Conservation (phyloP, 2,113 vertebrate species). For the Epinephelus fuscoguttatus region DNA sequence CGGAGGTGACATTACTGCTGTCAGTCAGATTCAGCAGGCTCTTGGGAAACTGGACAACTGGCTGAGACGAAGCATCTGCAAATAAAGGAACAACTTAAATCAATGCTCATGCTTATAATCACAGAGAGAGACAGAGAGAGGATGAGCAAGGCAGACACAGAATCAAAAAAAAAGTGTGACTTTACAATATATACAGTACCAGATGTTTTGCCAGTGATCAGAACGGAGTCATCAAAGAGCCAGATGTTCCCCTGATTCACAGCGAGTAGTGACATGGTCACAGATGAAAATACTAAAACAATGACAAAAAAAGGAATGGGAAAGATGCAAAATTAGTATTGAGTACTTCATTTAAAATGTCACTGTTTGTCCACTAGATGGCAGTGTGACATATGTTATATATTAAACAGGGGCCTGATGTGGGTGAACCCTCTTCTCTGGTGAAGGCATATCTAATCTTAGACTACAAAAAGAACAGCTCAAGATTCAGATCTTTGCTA, state of each 20-base stretch:
- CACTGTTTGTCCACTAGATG: constrained; percentile 52
- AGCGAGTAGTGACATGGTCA: constrained; percentile 88
- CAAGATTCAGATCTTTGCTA: neutral
- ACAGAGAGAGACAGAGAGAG: neutral
- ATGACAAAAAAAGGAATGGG: neutral
- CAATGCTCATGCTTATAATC: neutral
- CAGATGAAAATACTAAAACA: constrained; percentile 90
- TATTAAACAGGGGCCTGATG: neutral
- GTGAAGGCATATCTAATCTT: neutral
- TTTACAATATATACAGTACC: constrained; percentile 79
- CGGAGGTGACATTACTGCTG: constrained; percentile 81
- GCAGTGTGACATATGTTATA: constrained; percentile 15
- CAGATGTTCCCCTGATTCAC: constrained; percentile 92
- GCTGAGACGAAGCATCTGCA: constrained; percentile 85
- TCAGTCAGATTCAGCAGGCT: constrained; percentile 86
- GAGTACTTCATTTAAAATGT: neutral
- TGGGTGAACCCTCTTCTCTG: neutral
- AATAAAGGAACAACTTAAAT: constrained; percentile 29
- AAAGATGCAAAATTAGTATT: neutral
- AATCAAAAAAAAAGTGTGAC: too few relatives aligned
- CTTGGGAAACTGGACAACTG: constrained; percentile 90
- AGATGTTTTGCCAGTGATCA: constrained; percentile 89
- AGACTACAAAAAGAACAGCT: neutral
- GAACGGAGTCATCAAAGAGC: constrained; percentile 92
- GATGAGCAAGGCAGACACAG: neutral